phyloP scores from a whole-genome alignment of 2,113 vertebrate genomes.

The Boulengeromyrus knoepffleri region DNA sequence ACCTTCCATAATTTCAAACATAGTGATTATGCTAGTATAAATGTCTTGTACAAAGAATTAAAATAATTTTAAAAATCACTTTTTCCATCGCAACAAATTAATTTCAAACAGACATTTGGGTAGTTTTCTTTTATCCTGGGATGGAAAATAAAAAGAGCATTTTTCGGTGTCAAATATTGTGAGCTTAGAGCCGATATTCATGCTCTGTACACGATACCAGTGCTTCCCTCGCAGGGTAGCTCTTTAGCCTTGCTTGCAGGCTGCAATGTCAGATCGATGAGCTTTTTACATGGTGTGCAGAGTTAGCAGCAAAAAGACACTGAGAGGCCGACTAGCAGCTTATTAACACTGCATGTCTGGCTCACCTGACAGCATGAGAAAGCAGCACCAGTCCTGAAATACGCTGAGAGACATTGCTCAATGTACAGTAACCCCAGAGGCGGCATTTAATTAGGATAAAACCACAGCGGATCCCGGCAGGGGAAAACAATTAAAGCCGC shows the following conservation, averaged over 20 bases:
- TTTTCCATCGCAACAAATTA: neutral
- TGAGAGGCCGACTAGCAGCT: neutral
- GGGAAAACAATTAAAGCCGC: slow-evolving; percentile 9
- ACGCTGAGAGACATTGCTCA: neutral
- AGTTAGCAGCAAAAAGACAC: neutral
- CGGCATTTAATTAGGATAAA: neutral
- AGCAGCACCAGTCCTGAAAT: neutral
- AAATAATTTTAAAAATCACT: neutral
- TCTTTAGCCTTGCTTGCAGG: neutral
- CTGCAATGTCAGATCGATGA: neutral
- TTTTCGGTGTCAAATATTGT: neutral
- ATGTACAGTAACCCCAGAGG: neutral
- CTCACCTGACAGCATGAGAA: neutral
- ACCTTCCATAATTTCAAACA: neutral
- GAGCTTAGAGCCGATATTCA: neutral
- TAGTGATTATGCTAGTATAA: neutral
- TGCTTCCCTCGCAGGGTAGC: neutral
- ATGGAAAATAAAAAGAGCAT: neutral
- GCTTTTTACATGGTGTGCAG: neutral
- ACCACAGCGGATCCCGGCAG: neutral
- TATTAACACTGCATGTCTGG: neutral
- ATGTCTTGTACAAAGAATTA: neutral
- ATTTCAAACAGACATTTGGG: neutral
- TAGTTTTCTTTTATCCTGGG: neutral
- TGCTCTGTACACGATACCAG: neutral